These are phyloP conservation scores for Macrotus californicus DNA, from an alignment of 2,113 vertebrate species.

Conservation along the genomic window DNA sequence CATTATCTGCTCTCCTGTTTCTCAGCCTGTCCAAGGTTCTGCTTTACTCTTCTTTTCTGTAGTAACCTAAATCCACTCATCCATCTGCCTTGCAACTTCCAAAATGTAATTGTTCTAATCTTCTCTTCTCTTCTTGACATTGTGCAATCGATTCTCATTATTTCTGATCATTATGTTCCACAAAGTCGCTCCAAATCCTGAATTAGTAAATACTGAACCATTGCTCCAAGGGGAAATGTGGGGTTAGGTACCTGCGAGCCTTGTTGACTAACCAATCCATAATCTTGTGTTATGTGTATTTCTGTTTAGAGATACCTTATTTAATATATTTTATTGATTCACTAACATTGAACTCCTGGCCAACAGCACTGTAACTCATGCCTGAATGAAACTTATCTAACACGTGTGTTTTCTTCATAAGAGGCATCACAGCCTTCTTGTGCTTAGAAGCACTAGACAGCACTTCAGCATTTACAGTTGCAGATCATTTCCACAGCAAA, in stretches of 20 bases:
- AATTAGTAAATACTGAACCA: background rate
- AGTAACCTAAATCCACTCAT: background rate
- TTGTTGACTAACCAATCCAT: background rate
- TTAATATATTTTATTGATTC: background rate
- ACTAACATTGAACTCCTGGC: background rate
- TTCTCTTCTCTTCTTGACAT: background rate
- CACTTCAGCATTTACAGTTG: background rate
- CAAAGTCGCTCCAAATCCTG: background rate
- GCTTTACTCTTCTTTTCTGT: background rate
- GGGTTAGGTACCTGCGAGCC: background rate
- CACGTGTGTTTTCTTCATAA: background rate
- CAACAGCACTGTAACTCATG: background rate
- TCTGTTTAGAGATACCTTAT: background rate
- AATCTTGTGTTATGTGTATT: background rate
- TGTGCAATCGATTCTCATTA: background rate
- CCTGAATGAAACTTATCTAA: background rate
- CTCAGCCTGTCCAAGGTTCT: background rate
- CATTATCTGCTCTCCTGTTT: background rate
- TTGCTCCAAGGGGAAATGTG: background rate
- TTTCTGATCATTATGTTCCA: background rate
- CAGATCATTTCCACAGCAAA: background rate
- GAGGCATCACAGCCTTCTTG: background rate
- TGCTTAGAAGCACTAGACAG: background rate
- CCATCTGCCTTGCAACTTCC: background rate
- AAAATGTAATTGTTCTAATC: conserved; percentile 15